Evolutionary conservation across 2,888 invertebrate genomes (phyloP).

Genomic region (Drosophila birchii): DNA sequence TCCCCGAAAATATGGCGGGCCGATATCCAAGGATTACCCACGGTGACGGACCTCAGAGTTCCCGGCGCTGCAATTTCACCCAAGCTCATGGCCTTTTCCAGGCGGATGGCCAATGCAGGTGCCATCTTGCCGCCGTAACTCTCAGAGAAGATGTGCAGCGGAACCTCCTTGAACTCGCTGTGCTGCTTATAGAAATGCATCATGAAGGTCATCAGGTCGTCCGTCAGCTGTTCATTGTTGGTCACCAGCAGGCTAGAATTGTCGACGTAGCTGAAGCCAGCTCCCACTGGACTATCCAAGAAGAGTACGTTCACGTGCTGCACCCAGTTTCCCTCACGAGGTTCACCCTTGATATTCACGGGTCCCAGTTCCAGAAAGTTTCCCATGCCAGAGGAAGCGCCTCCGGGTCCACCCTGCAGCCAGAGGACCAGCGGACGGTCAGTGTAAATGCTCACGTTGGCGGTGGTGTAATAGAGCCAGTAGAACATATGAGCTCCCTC

Average conservation of each 20-base stretch:
- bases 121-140: constrained; percentile 97
- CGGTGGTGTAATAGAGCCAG: constrained; percentile 92
- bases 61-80: constrained; percentile 88
- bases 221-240: constrained; percentile 85
- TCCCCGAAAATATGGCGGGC: constrained; percentile 88
- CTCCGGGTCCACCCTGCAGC: constrained; percentile 94
- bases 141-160: constrained; percentile 93
- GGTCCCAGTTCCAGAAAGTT: constrained; percentile 94
- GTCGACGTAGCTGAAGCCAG: constrained; percentile 92
- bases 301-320: constrained; percentile 91
- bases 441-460: constrained; percentile 86
- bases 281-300: constrained; percentile 95
- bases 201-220: constrained; percentile 91
- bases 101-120: constrained; percentile 89
- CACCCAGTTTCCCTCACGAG: constrained; percentile 91
- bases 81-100: constrained; percentile 86
- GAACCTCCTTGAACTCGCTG: constrained; percentile 89
- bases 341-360: constrained; percentile 87
- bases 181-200: constrained; percentile 88
- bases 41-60: constrained; percentile 89
- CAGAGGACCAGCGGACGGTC: constrained; percentile 91
- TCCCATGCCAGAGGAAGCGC: constrained; percentile 91
- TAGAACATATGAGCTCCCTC: constrained; percentile 92
- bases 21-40: constrained; percentile 96
- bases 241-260: constrained; percentile 81